Evolutionary conservation across 1,140 invertebrate genomes (phyloP), one percentile per base, ranked within the genome.

Genomic region (Trachymyrmex septentrionalis): DNA sequence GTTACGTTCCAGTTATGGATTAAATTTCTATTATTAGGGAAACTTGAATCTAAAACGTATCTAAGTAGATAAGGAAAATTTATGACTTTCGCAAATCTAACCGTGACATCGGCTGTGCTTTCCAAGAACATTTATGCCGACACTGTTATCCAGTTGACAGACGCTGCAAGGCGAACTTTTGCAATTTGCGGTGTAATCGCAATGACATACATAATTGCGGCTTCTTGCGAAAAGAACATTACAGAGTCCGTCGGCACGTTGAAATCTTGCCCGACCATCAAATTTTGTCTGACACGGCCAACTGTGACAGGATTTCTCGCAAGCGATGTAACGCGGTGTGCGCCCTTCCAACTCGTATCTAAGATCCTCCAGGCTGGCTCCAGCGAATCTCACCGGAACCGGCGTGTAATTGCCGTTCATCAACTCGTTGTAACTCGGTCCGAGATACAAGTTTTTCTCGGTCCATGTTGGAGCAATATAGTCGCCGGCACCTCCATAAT

Each of bases 401-500:
- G 94, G 92, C 0, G 76, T 90, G 38, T 95, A 94, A 50, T 69
- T 66, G 16, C 92, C 92, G 71, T 91, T 81, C 10, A 84, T 9
- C 1, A 94, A 77, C 57, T 95, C 91, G 9, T 92, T 73, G 69
- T 92, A 91, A 27, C 86, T 30, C 1, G 88, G 73, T 5, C 94
- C 94, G 0, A 95, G 85, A 57, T 93, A 95, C 2, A 92, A 38
- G 16, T 93, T 78, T 53, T 94, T 95, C 1, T 89, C 67, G 0
- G 88, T 76, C 94, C 94, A 95, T 0, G 80, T 87, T 10, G 90
- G 73, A 14, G 75, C 27, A 2, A 72, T 12, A 4, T 77, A 86
- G 50, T 93, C 91, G n/a, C 88, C 92, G 0, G 88, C 91, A 3
- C 90, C 91, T 55, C 92, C 88, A 24, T 92, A 92, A 53, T 86